Evolutionary conservation across 2,113 vertebrate species (phyloP).

Genomic region (chimpanzee (Pan troglodytes)): NHGRI_mPanTro3-v2.1_pri NC_072413.2:42555501-42556000

Average conservation of each 20-base stretch:
- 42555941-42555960: neutral
- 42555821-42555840: neutral
- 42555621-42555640: constrained; percentile 4
- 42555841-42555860: neutral
- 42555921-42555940: neutral
- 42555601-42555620: neutral
- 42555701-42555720: constrained; percentile 12
- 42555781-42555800: neutral
- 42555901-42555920: neutral
- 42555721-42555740: neutral
- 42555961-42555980: neutral
- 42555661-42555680: neutral
- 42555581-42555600: constrained; percentile 15
- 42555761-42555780: neutral
- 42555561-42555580: neutral
- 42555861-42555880: neutral
- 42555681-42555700: neutral
- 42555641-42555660: neutral
- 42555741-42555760: neutral
- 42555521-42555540: constrained; percentile 25
- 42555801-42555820: constrained; percentile 7
- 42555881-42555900: neutral
- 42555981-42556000: neutral
- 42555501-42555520: constrained; percentile 64
- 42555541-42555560: constrained; percentile 30